Evolutionary conservation across 2,888 invertebrate species (phyloP).

Genomic region (Oxyteleia sp.): DNA sequence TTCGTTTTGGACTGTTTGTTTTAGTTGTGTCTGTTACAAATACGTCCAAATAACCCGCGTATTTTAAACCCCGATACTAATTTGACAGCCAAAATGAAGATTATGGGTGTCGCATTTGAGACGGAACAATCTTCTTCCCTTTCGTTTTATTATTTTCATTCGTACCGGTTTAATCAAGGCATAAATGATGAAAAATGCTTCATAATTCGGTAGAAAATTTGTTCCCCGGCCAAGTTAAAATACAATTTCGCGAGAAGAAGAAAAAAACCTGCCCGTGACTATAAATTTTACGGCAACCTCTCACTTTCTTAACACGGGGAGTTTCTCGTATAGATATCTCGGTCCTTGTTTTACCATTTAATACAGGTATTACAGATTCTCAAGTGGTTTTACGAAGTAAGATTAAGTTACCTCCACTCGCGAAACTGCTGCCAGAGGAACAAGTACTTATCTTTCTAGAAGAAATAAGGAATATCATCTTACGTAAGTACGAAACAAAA

Average conservation of each 20-base stretch:
- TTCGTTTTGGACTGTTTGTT: too few species aligned
- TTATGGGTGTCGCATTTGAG: background rate
- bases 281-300: slow-evolving; percentile 51
- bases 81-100: slow-evolving; percentile 11
- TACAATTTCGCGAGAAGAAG: slow-evolving; percentile 34
- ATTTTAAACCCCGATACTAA: slow-evolving; percentile 13
- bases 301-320: slow-evolving; percentile 49
- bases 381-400: slow-evolving; percentile 69
- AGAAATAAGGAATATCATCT: slow-evolving; percentile 72
- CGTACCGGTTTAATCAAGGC: slow-evolving; percentile 52
- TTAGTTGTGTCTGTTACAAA: too few species aligned
- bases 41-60: too few species aligned
- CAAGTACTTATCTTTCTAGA: slow-evolving; percentile 70
- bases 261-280: slow-evolving; percentile 20
- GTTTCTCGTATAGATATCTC: slow-evolving; percentile 48
- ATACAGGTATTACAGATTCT: slow-evolving; percentile 73
- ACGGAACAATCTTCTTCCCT: slow-evolving; percentile 11
- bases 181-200: slow-evolving; percentile 49
- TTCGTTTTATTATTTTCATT: slow-evolving; percentile 25
- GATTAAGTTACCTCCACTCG: slow-evolving; percentile 72
- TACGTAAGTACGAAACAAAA: slow-evolving; percentile 69
- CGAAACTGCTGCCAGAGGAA: slow-evolving; percentile 66
- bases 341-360: slow-evolving; percentile 72
- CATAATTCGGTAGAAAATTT: slow-evolving; percentile 49
- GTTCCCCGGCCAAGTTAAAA: slow-evolving; percentile 36